Evolutionary conservation across 2,888 invertebrate genomes (phyloP).

Genomic region (Tenthredo mesomela): DNA sequence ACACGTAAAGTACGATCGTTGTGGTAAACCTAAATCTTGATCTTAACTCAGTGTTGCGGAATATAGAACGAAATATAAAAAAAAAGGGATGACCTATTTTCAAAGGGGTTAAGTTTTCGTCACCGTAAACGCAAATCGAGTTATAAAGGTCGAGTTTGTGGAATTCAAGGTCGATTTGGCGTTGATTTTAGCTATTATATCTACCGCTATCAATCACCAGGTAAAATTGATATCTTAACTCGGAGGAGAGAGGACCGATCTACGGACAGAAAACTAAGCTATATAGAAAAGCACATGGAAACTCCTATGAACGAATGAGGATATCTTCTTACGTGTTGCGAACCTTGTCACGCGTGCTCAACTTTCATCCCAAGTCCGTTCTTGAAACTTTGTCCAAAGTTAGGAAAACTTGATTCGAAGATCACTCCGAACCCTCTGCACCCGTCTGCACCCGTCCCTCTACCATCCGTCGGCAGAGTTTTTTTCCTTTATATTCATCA

Average conservation of each 20-base stretch:
- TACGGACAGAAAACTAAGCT: neutral
- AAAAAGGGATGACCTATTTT: neutral
- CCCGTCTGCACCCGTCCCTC: neutral
- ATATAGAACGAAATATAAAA: neutral
- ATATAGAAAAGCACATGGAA: neutral
- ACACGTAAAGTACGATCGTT: neutral
- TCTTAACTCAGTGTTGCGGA: neutral
- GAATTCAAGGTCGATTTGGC: neutral
- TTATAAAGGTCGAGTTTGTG: neutral
- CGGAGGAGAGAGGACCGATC: neutral
- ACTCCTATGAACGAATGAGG: neutral
- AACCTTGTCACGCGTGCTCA: neutral
- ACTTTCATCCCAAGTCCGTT: neutral
- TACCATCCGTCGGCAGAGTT: neutral
- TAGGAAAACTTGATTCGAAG: neutral
- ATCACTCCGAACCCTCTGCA: neutral
- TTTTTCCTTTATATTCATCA: neutral
- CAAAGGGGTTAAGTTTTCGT: neutral
- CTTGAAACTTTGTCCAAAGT: neutral
- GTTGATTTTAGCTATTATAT: neutral
- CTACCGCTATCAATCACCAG: neutral
- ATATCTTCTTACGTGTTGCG: neutral
- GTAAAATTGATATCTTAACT: neutral
- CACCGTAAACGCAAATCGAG: neutral
- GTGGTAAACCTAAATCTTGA: neutral